Conservation (phyloP, 2,888 invertebrate genomes). For the Hydrotaea cyrtoneurina region DNA sequence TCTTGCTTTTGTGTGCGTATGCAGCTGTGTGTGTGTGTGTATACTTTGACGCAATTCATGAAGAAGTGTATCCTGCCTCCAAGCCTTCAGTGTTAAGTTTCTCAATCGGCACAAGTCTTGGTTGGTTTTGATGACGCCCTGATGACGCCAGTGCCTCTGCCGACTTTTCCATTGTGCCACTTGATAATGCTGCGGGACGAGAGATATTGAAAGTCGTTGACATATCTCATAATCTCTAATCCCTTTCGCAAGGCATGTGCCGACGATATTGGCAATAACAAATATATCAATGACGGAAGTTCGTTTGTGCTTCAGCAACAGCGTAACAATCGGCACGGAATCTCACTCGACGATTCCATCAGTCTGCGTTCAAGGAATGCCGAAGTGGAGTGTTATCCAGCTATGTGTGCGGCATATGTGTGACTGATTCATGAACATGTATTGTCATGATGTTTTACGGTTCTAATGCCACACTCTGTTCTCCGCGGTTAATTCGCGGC, state of each 20-base stretch:
- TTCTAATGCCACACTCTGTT: too few relatives aligned
- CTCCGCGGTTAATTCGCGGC: too few relatives aligned
- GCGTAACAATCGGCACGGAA: neutral
- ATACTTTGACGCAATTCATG: neutral
- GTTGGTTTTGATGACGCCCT: too few relatives aligned
- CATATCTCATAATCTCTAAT: conserved; percentile 18
- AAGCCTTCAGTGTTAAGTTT: too few relatives aligned
- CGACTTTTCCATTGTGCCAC: neutral
- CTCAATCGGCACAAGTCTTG: too few relatives aligned
- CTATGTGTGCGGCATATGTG: too few relatives aligned
- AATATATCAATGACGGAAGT: neutral
- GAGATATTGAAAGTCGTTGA: neutral
- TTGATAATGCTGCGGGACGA: neutral
- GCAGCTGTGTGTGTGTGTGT: neutral
- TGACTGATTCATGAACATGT: too few relatives aligned
- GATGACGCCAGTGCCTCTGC: too few relatives aligned
- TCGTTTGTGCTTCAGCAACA: neutral
- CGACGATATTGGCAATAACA: neutral
- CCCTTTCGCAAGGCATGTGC: neutral
- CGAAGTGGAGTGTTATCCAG: too few relatives aligned
- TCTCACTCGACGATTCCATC: conserved; percentile 4
- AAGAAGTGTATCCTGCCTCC: neutral
- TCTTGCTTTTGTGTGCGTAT: neutral
- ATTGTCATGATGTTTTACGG: too few relatives aligned
- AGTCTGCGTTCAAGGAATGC: neutral